These are phyloP conservation scores for Trichoplusia ni DNA, from an alignment of 1,140 invertebrate genomes.

Conservation along the genomic window DNA sequence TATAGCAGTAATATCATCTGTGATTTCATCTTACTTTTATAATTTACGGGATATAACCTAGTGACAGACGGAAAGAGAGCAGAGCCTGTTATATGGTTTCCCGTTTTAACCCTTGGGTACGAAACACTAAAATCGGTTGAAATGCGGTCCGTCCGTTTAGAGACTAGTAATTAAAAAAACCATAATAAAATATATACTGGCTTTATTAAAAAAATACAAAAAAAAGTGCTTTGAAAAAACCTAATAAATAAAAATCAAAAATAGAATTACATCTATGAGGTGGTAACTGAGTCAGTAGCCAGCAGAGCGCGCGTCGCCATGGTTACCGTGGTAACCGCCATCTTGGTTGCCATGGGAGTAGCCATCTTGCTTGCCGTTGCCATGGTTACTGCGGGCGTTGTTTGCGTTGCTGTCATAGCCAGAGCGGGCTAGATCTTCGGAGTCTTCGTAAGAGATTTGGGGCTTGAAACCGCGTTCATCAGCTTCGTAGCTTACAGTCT, in stretches of 20 bases:
- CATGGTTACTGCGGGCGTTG: conserved; percentile 38
- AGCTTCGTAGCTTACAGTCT: conserved; percentile 89
- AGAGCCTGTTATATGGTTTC: too few species aligned
- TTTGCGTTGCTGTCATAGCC: conserved; percentile 64
- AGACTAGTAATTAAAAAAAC: background rate
- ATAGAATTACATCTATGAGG: background rate
- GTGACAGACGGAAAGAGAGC: too few species aligned
- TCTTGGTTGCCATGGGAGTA: conserved; percentile 44
- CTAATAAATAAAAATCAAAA: conserved; percentile 23
- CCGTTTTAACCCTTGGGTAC: too few species aligned
- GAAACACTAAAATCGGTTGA: too few species aligned
- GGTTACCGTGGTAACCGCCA: conserved; percentile 20
- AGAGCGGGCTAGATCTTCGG: conserved; percentile 53
- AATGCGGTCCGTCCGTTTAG: too few species aligned
- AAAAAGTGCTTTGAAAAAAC: background rate
- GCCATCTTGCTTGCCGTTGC: conserved; percentile 31
- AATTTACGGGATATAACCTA: too few species aligned
- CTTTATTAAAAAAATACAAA: background rate
- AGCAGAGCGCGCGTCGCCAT: conserved; percentile 37
- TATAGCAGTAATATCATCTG: too few species aligned
- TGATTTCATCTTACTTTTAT: too few species aligned
- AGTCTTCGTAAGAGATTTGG: conserved; percentile 82
- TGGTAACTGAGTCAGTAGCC: conserved; percentile 51
- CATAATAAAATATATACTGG: background rate
- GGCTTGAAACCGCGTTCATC: conserved; percentile 89